phyloP scores from a whole-genome alignment of 64 coral and sea anemone species.

The Acropora tenuis region DNA sequence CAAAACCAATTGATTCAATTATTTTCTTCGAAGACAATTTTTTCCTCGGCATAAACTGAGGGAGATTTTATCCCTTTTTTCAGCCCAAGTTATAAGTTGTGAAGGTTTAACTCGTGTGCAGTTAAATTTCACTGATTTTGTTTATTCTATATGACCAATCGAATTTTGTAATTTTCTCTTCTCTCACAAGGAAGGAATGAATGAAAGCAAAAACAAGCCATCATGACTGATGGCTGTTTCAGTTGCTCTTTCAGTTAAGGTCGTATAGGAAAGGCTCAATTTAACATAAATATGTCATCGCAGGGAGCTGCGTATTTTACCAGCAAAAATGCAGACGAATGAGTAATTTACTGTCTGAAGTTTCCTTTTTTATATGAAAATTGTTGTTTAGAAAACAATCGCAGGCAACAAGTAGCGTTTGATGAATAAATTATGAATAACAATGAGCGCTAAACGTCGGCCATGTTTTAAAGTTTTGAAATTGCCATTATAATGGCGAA shows the following conservation, averaged over 20 bases:
- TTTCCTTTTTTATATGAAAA: neutral
- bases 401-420: slow-evolving; percentile 17
- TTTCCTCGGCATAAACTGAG: neutral
- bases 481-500: slow-evolving; percentile 17
- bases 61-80: neutral
- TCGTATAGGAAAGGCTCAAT: neutral
- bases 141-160: slow-evolving; percentile 14
- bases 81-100: neutral
- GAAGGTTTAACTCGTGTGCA: neutral
- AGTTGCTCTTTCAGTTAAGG: neutral
- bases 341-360: neutral
- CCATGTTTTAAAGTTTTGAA: slow-evolving; percentile 18
- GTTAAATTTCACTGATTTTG: neutral
- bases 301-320: neutral
- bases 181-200: slow-evolving; percentile 44
- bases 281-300: neutral
- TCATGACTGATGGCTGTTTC: neutral
- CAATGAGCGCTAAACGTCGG: slow-evolving; percentile 34
- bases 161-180: neutral
- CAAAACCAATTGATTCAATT: too few relatives aligned
- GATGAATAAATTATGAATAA: slow-evolving; percentile 14
- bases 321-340: neutral
- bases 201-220: slow-evolving; percentile 21
- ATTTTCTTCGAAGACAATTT: neutral
- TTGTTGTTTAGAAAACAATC: slow-evolving; percentile 40